Conservation (phyloP, 1,140 invertebrate species). For the Drosophila pseudoananassae region DNA sequence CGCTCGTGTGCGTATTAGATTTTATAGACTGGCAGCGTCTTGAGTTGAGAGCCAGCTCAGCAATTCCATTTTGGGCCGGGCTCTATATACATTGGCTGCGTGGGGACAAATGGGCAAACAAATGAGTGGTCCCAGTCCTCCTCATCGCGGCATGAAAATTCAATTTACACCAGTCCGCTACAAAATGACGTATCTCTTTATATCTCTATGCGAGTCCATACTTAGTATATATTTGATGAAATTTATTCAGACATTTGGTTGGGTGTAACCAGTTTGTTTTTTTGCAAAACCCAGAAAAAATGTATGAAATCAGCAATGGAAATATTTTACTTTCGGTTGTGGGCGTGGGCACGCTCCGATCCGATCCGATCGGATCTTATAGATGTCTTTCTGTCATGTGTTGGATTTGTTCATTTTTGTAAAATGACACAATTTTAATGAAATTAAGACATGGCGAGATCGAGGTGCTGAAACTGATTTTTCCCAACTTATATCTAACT, state of each 20-base stretch:
- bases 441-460: conserved; percentile 43
- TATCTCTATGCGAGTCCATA: neutral
- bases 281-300: conserved; percentile 25
- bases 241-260: conserved; percentile 51
- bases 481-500: neutral
- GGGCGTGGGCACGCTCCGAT: conserved; percentile 67
- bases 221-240: conserved; percentile 17
- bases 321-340: conserved; percentile 39
- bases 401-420: conserved; percentile 50
- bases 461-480: conserved; percentile 28
- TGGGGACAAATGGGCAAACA: conserved; percentile 73
- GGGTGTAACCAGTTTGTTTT: conserved; percentile 69
- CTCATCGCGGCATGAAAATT: conserved; percentile 38
- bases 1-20: conserved; percentile 69
- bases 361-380: conserved; percentile 12
- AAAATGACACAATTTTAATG: conserved; percentile 70
- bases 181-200: conserved; percentile 58
- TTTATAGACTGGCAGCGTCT: conserved; percentile 64
- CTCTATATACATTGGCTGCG: conserved; percentile 67
- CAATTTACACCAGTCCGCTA: conserved; percentile 64
- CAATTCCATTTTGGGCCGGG: conserved; percentile 73
- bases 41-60: conserved; percentile 39
- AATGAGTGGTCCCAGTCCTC: conserved; percentile 54
- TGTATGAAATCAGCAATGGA: conserved; percentile 68
- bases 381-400: conserved; percentile 9